Conservation (phyloP, 2,113 vertebrate species). For the Odobenus rosmarus region DNA sequence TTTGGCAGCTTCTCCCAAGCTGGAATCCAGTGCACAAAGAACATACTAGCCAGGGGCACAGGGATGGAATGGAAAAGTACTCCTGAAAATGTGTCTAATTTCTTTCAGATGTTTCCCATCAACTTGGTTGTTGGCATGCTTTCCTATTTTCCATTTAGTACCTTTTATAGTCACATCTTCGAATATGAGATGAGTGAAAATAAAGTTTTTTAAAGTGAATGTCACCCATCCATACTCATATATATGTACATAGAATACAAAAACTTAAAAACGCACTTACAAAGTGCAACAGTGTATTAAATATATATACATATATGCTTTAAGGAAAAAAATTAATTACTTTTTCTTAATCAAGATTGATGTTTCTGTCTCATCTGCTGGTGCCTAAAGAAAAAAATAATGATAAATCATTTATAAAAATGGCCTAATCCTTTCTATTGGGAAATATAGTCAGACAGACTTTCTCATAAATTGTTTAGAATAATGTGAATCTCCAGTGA, state of each 20-base stretch:
- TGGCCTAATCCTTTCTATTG: conserved; percentile 76
- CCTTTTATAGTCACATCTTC: conserved; percentile 74
- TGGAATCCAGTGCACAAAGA: conserved; percentile 56
- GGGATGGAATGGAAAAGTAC: conserved; percentile 62
- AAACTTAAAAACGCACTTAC: neutral
- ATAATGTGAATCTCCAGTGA: conserved; percentile 80
- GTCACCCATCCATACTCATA: neutral
- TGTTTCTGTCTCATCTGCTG: conserved; percentile 81
- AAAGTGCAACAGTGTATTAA: neutral
- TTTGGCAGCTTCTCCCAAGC: conserved; percentile 59
- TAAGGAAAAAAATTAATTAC: conserved; percentile 68
- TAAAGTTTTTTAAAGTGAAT: neutral
- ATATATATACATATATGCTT: neutral
- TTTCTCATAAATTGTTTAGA: conserved; percentile 87
- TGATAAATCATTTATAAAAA: conserved; percentile 87
- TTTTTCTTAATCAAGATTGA: conserved; percentile 82
- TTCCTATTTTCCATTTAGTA: conserved; percentile 70
- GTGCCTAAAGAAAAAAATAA: conserved; percentile 82
- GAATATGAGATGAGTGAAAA: conserved; percentile 55
- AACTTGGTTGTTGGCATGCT: conserved; percentile 9
- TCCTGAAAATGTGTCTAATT: conserved; percentile 70
- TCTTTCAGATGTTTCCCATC: conserved; percentile 64
- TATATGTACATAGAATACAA: neutral
- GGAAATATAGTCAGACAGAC: conserved; percentile 83
- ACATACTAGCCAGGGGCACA: conserved; percentile 46